phyloP scores from a whole-genome alignment of 2,797 vertebrate species.

The Ispidina picta region DNA sequence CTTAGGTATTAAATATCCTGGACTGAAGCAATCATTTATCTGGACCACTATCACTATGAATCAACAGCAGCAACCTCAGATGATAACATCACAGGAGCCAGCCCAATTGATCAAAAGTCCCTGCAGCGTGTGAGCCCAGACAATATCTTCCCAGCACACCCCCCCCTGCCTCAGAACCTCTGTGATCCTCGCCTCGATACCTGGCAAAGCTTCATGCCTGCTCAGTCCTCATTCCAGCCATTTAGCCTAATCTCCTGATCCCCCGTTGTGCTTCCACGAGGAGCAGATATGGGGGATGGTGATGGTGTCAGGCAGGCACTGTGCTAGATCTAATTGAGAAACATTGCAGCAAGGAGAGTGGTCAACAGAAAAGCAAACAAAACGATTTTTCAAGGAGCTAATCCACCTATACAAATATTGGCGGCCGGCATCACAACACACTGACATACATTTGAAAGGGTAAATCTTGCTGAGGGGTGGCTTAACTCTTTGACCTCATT shows the following conservation, averaged over 20 bases:
- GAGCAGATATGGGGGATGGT: neutral
- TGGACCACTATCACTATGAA: constrained; percentile 7
- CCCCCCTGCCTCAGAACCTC: neutral
- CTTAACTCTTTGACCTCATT: constrained; percentile 67
- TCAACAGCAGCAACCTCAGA: constrained; percentile 29
- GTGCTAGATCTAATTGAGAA: constrained; percentile 32
- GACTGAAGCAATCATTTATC: neutral
- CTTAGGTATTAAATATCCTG: constrained; percentile 1
- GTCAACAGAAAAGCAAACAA: constrained; percentile 50
- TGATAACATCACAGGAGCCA: constrained; percentile 37
- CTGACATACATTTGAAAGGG: constrained; percentile 47
- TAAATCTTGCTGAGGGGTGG: constrained; percentile 52
- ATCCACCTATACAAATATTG: constrained; percentile 60
- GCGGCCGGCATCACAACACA: neutral
- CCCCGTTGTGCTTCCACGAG: neutral
- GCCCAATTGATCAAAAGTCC: constrained; percentile 34
- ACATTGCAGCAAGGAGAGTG: constrained; percentile 12
- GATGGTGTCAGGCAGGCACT: neutral
- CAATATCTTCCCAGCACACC: neutral
- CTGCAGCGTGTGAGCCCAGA: neutral
- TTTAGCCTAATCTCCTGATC: neutral
- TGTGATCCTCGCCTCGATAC: neutral
- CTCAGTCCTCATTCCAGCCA: neutral
- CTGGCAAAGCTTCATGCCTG: neutral
- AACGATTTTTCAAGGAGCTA: constrained; percentile 28